Percentiles rank a stretch among this genome's conserved stretches.
phyloP scores from a whole-genome alignment of 2,888 invertebrate species.

The Monoplex corrugatus region DNA sequence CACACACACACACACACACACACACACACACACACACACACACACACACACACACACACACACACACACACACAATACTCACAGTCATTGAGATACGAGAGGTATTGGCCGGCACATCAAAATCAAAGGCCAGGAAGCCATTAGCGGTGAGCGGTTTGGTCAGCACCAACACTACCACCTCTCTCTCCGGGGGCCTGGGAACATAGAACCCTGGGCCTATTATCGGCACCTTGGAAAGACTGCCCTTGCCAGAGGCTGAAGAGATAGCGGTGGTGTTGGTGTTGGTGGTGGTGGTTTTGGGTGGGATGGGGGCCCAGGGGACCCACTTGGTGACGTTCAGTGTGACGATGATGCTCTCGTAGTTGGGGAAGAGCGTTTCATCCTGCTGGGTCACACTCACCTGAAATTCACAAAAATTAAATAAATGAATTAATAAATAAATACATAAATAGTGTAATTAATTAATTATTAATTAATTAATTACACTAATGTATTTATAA shows the following conservation, averaged over 20 bases:
- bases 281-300: slow-evolving; percentile 35
- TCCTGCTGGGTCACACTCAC: slow-evolving; percentile 34
- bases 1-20: background rate
- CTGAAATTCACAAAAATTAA: background rate
- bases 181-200: background rate
- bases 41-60: slow-evolving; percentile 12
- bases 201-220: too few species aligned
- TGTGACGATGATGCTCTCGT: background rate
- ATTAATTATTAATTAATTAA: too few species aligned
- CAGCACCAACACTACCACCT: background rate
- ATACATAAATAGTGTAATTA: too few species aligned
- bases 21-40: background rate
- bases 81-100: background rate
- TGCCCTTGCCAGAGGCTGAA: too few species aligned
- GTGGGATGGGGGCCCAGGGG: background rate
- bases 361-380: slow-evolving; percentile 34
- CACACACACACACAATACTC: background rate
- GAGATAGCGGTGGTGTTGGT: slow-evolving; percentile 12
- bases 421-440: too few species aligned
- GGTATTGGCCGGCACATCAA: slow-evolving; percentile 61
- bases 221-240: too few species aligned
- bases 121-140: slow-evolving; percentile 64
- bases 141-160: slow-evolving; percentile 64
- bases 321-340: slow-evolving; percentile 1
- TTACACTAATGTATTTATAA: background rate